phyloP scores from a whole-genome alignment of 2,113 vertebrate genomes.

The Gymnobelideus leadbeateri region DNA sequence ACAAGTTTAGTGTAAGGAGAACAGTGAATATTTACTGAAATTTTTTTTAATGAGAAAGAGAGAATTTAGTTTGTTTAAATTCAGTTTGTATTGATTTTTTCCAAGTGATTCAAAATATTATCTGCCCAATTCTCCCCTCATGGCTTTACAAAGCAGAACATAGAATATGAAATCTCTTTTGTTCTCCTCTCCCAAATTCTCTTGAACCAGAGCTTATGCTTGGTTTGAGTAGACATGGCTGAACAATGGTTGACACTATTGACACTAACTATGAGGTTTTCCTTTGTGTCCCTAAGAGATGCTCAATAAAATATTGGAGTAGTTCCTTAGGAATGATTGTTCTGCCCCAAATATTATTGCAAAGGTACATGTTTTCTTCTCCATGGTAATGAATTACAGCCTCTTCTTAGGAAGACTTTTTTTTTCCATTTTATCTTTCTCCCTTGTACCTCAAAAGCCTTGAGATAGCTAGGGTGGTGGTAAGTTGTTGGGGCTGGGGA shows the following conservation, averaged over 20 bases:
- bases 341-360: background rate
- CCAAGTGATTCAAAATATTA: slow-evolving; percentile 55
- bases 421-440: background rate
- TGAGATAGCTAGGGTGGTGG: background rate
- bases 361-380: slow-evolving; percentile 2
- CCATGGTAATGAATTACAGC: background rate
- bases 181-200: background rate
- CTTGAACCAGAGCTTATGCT: background rate
- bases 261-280: slow-evolving; percentile 1
- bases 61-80: slow-evolving; percentile 50
- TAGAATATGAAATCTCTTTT: background rate
- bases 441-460: background rate
- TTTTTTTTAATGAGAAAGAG: slow-evolving; percentile 63
- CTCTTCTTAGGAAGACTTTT: background rate
- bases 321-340: background rate
- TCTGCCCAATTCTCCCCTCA: slow-evolving; percentile 67
- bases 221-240: background rate
- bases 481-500: background rate
- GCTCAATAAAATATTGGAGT: background rate
- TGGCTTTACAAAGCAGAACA: background rate
- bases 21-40: slow-evolving; percentile 66
- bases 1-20: slow-evolving; percentile 82
- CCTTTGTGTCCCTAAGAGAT: slow-evolving; percentile 1
- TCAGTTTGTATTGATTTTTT: background rate
- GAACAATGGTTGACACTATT: background rate